phyloP scores from a whole-genome alignment of 2,113 vertebrate genomes.

The Toxotes jaculatrix region DNA sequence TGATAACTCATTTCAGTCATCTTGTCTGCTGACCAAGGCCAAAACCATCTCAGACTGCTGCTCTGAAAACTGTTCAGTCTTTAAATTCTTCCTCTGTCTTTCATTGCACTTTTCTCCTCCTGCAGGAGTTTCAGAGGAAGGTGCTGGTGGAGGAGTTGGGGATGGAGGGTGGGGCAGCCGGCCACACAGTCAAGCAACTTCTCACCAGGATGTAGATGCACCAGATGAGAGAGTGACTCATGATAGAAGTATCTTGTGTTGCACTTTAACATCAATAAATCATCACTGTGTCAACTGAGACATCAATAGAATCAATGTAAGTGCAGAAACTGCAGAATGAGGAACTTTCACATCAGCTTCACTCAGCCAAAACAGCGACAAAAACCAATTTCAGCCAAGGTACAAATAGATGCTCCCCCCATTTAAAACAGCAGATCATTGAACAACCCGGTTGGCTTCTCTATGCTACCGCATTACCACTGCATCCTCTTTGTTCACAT shows the following conservation, averaged over 20 bases:
- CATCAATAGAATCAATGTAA: not conserved
- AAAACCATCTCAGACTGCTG: too few species aligned
- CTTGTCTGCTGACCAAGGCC: too few species aligned
- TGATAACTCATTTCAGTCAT: too few species aligned
- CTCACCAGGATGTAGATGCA: constrained; percentile 69
- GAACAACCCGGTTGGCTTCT: not conserved
- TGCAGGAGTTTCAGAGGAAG: constrained; percentile 80
- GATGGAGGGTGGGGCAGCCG: constrained; percentile 27
- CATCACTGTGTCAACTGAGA: not conserved
- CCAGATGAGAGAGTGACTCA: not conserved
- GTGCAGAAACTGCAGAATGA: too few species aligned
- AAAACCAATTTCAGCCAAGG: not conserved
- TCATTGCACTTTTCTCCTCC: not conserved
- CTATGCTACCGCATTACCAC: not conserved
- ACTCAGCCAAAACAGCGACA: not conserved
- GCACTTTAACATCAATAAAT: constrained; percentile 28
- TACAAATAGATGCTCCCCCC: not conserved
- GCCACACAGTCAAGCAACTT: constrained; percentile 41
- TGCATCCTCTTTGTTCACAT: not conserved
- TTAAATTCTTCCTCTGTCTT: not conserved
- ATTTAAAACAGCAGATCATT: not conserved
- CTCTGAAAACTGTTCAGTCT: not conserved
- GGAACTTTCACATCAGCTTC: too few species aligned
- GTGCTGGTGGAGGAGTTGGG: constrained; percentile 74
- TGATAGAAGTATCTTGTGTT: not conserved